These are phyloP conservation scores for Drosophila meridiana DNA, from an alignment of 2,888 invertebrate genomes.

Conservation along the genomic window DNA sequence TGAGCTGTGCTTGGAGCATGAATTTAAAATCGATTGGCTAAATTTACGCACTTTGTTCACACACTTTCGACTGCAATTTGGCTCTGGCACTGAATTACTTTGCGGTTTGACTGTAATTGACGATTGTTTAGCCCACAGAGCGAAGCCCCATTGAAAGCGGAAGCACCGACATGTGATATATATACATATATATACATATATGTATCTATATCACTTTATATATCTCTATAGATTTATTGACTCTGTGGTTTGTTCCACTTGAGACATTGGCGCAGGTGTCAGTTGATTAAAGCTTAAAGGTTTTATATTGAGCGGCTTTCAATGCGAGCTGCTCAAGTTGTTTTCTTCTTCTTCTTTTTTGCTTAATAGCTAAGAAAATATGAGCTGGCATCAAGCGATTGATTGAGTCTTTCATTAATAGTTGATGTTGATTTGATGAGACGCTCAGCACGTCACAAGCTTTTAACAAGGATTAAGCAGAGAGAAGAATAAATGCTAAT, in stretches of 20 bases:
- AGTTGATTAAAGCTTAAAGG: conserved; percentile 12
- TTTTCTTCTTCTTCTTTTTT: background rate
- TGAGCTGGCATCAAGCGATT: background rate
- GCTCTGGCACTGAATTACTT: conserved; percentile 28
- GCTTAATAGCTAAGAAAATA: background rate
- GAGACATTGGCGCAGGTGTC: conserved; percentile 67
- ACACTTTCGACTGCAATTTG: conserved; percentile 5
- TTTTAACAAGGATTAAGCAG: background rate
- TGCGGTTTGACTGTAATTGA: conserved; percentile 36
- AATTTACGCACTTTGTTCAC: conserved; percentile 21
- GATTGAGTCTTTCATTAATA: background rate
- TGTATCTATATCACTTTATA: background rate
- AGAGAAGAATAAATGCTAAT: background rate
- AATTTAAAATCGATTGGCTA: conserved; percentile 30
- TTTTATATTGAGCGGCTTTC: background rate
- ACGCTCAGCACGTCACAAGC: background rate
- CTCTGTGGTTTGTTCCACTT: conserved; percentile 54
- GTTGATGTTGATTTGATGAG: background rate
- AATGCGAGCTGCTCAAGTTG: background rate
- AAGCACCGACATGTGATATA: conserved; percentile 54
- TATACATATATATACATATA: too few species aligned
- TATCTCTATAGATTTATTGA: conserved; percentile 22
- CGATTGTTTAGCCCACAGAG: conserved; percentile 1
- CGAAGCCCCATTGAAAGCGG: conserved; percentile 55
- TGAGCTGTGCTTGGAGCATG: conserved; percentile 33